These are phyloP conservation scores for Erythrocercus mccallii DNA, from an alignment of 2,113 vertebrate genomes.

Conservation along the genomic window DNA sequence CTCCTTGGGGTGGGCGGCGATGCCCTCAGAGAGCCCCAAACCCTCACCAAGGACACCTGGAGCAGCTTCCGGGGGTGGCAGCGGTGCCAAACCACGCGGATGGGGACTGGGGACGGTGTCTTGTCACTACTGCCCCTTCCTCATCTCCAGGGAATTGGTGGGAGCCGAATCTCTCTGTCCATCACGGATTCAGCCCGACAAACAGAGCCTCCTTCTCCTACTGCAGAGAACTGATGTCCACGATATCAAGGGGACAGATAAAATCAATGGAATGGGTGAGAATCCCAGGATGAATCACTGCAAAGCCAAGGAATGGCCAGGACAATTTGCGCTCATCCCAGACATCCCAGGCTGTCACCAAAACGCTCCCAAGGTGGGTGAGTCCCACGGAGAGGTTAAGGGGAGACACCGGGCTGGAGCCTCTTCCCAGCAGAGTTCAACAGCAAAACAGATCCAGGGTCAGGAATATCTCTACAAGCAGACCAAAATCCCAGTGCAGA, in stretches of 20 bases:
- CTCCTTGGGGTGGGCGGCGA: fast-evolving
- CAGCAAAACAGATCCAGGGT: fast-evolving
- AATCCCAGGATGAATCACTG: neutral
- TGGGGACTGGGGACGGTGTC: fast-evolving
- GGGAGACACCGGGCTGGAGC: fast-evolving
- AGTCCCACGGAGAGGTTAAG: neutral
- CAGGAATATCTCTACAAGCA: neutral
- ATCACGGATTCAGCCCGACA: neutral
- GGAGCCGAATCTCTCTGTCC: neutral
- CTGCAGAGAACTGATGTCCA: neutral
- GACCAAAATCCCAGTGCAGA: neutral
- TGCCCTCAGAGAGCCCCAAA: neutral
- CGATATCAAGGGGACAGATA: neutral
- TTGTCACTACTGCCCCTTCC: fast-evolving
- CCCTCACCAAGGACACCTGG: fast-evolving
- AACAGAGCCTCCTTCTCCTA: neutral
- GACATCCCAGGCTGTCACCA: neutral
- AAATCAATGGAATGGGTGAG: neutral
- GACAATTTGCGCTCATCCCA: neutral
- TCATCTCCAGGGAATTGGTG: neutral
- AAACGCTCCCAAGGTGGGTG: fast-evolving
- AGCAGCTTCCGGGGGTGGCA: neutral
- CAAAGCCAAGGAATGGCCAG: neutral
- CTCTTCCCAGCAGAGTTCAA: neutral
- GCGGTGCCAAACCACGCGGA: fast-evolving